Evolutionary conservation across 2,888 invertebrate genomes (phyloP), one percentile per base, ranked within the genome.

Genomic region (Thera obeliscata): DNA sequence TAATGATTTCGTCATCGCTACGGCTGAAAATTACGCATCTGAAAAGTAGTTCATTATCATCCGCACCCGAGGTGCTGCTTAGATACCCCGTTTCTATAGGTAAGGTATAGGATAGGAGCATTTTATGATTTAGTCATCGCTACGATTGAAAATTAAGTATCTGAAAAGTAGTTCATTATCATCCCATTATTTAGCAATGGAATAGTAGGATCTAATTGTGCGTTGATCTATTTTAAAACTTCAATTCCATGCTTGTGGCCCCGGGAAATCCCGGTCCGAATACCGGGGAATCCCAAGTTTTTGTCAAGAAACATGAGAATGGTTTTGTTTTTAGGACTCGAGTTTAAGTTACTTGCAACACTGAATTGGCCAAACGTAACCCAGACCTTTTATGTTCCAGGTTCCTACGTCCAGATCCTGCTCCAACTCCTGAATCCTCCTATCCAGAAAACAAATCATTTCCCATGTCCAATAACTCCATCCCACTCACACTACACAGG

Each of bases 341-440:
- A 9, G 2, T 46, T 46, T 46, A 5, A 7, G 41, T 7, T 7
- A 41, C 9, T 38, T 38, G 9, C 9, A 46, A 2, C 9, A 41
- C 43, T 46, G 43, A 46, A 46, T 9, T 46, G 43, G 43, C 43
- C 7, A 46, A 46, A 9, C 8, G 1, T 46, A 46, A 41, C 41
- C 9, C 43, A 46, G 43, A 46, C 38, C 41, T 59, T 70, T 66
- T 64, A 56, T 64, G 56, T 72, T 70, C 9, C 72, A 72, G 69
- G 35, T 54, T 22, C 33, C 7, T 61, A 22, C 12, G 52, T 57
- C 66, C 66, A 61, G 58, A 46, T 61, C 58, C 69, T 7, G 55
- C 11, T 22, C 5, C 38, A 41, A 50, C 35, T 12, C 46, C 56
- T 62, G 49, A 56, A 48, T 52, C 64, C 50, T 57, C 49, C 11